A percentile compares a stretch with the other conserved stretches of the same genome.
phyloP scores from a whole-genome alignment of 2,888 invertebrate genomes.

The Cremastinae sp. region DNA sequence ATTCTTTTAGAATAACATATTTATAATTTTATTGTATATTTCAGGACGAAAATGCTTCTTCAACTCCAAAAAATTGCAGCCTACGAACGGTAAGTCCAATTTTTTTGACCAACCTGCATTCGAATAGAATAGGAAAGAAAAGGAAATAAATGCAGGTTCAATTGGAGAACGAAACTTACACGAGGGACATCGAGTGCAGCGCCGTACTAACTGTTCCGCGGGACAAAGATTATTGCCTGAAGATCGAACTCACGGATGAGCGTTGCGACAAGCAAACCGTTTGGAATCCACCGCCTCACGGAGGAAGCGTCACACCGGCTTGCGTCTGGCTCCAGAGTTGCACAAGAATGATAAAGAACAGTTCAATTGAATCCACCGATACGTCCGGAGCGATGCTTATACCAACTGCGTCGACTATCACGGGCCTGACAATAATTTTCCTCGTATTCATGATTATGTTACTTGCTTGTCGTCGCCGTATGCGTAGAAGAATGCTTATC shows the following conservation, averaged over 20 bases:
- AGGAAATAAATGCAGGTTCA: conserved; percentile 6
- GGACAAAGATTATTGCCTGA: conserved; percentile 60
- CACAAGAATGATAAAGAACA: conserved; percentile 35
- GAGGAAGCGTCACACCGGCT: neutral
- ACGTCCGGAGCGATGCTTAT: conserved; percentile 45
- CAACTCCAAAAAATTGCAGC: conserved; percentile 41
- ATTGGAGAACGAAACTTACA: conserved; percentile 37
- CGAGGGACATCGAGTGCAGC: conserved; percentile 57
- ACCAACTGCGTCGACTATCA: conserved; percentile 54
- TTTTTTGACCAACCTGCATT: neutral
- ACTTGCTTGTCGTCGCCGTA: conserved; percentile 43
- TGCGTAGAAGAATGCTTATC: conserved; percentile 19
- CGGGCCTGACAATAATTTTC: conserved; percentile 47
- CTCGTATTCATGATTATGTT: conserved; percentile 38
- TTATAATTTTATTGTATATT: conserved; percentile 25
- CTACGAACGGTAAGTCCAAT: conserved; percentile 54
- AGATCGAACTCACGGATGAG: conserved; percentile 57
- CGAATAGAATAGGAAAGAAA: neutral
- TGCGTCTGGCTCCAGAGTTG: conserved; percentile 64
- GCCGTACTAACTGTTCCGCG: conserved; percentile 40
- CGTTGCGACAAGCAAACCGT: conserved; percentile 62
- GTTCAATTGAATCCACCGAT: conserved; percentile 51
- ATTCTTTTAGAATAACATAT: neutral
- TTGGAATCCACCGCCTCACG: conserved; percentile 63
- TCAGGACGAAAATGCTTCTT: conserved; percentile 31